phyloP scores from a whole-genome alignment of 2,797 vertebrate genomes.

The Myoxocephalus aenaeus region DNA sequence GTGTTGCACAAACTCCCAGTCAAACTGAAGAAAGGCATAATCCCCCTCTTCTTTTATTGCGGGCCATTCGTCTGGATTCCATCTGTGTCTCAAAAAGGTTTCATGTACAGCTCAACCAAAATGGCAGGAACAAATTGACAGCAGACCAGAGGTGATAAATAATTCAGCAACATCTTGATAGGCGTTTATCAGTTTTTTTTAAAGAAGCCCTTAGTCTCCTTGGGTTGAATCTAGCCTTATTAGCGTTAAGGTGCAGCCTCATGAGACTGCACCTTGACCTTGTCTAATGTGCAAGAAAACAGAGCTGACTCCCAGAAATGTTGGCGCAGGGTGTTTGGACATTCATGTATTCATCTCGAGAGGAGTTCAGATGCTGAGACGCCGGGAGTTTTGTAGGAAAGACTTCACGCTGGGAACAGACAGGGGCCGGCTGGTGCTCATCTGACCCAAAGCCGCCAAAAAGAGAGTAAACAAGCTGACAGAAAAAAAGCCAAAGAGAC shows the following conservation, averaged over 20 bases:
- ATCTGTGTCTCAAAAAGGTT: constrained; percentile 68
- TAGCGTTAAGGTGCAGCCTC: constrained; percentile 62
- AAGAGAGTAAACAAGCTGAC: constrained; percentile 63
- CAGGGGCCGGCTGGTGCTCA: constrained; percentile 40
- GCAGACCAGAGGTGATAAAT: constrained; percentile 73
- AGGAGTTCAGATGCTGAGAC: constrained; percentile 65
- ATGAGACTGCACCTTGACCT: constrained; percentile 71
- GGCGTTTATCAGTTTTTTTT: constrained; percentile 72
- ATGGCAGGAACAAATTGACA: constrained; percentile 69
- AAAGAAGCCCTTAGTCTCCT: constrained; percentile 32
- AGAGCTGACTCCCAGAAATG: constrained; percentile 54
- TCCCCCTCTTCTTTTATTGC: constrained; percentile 52
- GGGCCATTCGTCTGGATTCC: constrained; percentile 61
- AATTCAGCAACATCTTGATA: constrained; percentile 78
- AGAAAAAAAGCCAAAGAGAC: constrained; percentile 45
- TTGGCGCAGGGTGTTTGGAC: constrained; percentile 53
- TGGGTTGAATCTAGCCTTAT: constrained; percentile 49
- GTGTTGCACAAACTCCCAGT: constrained; percentile 61
- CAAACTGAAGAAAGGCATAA: constrained; percentile 66
- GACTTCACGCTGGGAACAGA: constrained; percentile 60
- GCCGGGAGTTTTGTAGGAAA: constrained; percentile 56
- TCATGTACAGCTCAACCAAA: constrained; percentile 72
- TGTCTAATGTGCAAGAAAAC: constrained; percentile 67
- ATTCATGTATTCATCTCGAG: constrained; percentile 77
- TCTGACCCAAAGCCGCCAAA: constrained; percentile 63